Evolutionary conservation across 2,797 vertebrate species (phyloP).

Genomic region (Hippoglossus hippoglossus): DNA sequence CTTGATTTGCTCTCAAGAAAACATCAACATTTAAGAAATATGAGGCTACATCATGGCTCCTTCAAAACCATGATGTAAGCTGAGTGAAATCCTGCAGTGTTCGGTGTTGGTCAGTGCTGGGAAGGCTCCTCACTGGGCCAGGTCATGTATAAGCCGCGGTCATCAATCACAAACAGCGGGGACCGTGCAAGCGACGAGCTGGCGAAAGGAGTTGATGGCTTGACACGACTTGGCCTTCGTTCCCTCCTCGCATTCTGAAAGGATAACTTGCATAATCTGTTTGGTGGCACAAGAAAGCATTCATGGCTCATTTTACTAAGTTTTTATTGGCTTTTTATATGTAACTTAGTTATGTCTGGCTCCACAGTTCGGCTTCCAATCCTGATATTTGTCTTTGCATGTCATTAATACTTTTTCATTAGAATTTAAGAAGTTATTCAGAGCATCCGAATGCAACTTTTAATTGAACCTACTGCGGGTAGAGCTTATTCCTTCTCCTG

Average conservation of each 20-base stretch:
- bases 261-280: conserved; percentile 81
- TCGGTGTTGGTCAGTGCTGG: conserved; percentile 57
- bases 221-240: conserved; percentile 79
- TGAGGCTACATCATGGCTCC: conserved; percentile 34
- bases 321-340: conserved; percentile 83
- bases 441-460: conserved; percentile 46
- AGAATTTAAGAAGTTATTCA: conserved; percentile 62
- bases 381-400: conserved; percentile 79
- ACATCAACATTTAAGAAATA: conserved; percentile 49
- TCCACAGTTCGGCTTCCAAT: conserved; percentile 59
- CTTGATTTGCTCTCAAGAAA: conserved; percentile 46
- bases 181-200: conserved; percentile 61
- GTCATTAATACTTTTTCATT: conserved; percentile 78
- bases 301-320: conserved; percentile 76
- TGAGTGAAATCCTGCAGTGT: conserved; percentile 58
- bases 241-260: conserved; percentile 75
- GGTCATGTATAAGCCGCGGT: conserved; percentile 65
- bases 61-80: conserved; percentile 49
- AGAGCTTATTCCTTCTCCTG: conserved; percentile 27
- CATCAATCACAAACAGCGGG: conserved; percentile 81
- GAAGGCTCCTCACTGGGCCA: conserved; percentile 51
- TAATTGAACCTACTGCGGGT: conserved; percentile 31
- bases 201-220: conserved; percentile 75
- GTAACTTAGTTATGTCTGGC: conserved; percentile 78
- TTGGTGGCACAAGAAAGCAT: conserved; percentile 84